Evolutionary conservation across 2,797 vertebrate species (phyloP).

Genomic region (Furcifer pardalis): DNA sequence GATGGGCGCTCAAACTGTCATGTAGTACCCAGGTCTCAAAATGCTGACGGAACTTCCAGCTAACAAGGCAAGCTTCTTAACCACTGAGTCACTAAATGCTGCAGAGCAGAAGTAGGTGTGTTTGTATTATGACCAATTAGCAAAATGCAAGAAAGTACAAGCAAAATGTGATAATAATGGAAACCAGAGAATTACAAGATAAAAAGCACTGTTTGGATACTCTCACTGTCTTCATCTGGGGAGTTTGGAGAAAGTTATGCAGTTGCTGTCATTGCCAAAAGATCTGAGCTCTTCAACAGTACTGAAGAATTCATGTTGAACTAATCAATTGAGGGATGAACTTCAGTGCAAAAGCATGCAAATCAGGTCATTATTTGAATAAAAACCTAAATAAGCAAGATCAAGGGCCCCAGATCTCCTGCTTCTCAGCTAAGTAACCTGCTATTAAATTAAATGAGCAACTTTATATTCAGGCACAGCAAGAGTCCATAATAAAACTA

Average conservation of each 20-base stretch:
- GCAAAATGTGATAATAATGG: too few species aligned
- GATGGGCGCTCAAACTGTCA: too few species aligned
- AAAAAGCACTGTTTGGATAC: too few species aligned
- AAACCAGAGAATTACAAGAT: too few species aligned
- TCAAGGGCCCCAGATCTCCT: not conserved
- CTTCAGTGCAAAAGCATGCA: conserved; percentile 30
- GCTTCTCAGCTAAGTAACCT: conserved; percentile 32
- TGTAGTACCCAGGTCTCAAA: too few species aligned
- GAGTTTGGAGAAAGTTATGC: conserved; percentile 30
- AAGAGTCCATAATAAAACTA: conserved; percentile 29
- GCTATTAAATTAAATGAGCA: conserved; percentile 45
- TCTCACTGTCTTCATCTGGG: conserved; percentile 49
- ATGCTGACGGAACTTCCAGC: too few species aligned
- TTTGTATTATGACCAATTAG: too few species aligned
- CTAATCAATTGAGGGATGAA: conserved; percentile 42
- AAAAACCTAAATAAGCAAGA: conserved; percentile 53
- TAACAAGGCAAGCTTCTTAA: too few species aligned
- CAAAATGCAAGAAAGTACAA: too few species aligned
- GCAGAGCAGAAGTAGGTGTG: too few species aligned
- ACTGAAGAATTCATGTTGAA: conserved; percentile 37
- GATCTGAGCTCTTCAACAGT: not conserved
- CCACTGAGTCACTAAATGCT: too few species aligned
- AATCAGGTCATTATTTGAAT: conserved; percentile 44
- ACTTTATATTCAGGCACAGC: conserved; percentile 16
- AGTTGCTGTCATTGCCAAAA: conserved; percentile 37